Evolutionary conservation across 2,113 vertebrate genomes (phyloP).

Genomic region (Myxocyprinus asiaticus): DNA sequence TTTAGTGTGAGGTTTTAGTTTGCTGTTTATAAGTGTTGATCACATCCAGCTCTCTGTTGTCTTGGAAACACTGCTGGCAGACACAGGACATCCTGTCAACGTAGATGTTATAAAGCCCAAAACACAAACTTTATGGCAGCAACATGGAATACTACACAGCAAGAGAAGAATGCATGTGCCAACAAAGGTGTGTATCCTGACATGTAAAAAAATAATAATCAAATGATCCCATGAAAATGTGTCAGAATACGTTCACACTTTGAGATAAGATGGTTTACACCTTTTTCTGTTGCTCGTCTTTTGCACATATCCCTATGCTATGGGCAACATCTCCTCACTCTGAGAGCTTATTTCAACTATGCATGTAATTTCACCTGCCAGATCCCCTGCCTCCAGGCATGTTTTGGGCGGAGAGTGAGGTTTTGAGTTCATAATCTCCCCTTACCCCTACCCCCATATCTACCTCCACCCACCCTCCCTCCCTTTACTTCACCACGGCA

Average conservation of each 20-base stretch:
- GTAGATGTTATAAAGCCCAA: background rate
- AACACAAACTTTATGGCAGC: background rate
- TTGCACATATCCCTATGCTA: slow-evolving; percentile 12
- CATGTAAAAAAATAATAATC: background rate
- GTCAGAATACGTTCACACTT: background rate
- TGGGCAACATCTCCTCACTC: background rate
- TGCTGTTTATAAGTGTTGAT: slow-evolving; percentile 44
- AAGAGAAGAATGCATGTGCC: background rate
- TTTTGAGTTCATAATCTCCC: slow-evolving; percentile 21
- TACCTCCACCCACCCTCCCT: slow-evolving; percentile 33
- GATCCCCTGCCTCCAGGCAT: slow-evolving; percentile 46
- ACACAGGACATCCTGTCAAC: slow-evolving; percentile 43
- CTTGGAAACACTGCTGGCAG: slow-evolving; percentile 35
- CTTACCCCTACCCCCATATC: slow-evolving; percentile 15
- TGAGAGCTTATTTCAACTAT: background rate
- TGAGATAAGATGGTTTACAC: background rate
- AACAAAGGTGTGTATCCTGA: background rate
- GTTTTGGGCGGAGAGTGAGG: slow-evolving; percentile 29
- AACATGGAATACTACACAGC: background rate
- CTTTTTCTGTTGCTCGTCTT: slow-evolving; percentile 19
- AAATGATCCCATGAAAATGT: background rate
- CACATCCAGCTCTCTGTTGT: slow-evolving; percentile 35
- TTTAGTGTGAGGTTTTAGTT: slow-evolving; percentile 37
- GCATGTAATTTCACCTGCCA: slow-evolving; percentile 32
- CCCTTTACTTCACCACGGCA: slow-evolving; percentile 46